phyloP scores from a whole-genome alignment of 2,888 invertebrate genomes.

The Protodeltote pygarga region DNA sequence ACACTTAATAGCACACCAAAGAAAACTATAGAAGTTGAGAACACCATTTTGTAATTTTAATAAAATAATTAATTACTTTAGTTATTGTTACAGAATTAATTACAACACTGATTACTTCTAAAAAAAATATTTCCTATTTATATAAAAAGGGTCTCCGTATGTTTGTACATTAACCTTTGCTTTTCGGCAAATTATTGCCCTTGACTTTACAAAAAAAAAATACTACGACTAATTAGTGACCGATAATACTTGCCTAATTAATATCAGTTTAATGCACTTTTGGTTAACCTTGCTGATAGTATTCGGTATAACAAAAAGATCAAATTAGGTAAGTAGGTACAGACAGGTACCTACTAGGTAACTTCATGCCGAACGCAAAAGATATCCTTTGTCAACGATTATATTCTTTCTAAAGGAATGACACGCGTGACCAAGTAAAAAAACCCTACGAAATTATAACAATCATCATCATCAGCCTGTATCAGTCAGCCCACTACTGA shows the following conservation, averaged over 20 bases:
- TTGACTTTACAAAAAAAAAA: constrained; percentile 9
- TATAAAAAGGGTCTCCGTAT: no score
- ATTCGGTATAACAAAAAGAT: no score
- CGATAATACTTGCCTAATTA: constrained; percentile 11
- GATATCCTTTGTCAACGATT: no score
- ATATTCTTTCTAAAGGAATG: no score
- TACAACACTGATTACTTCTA: not conserved
- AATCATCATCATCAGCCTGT: no score
- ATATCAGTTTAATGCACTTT: constrained; percentile 25
- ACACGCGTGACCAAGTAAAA: no score
- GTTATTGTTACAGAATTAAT: not conserved
- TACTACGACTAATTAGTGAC: constrained; percentile 1
- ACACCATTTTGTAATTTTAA: constrained; percentile 1
- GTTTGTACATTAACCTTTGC: no score
- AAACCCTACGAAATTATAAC: no score
- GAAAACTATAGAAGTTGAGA: not conserved
- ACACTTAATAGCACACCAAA: not conserved
- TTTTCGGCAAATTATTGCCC: not conserved
- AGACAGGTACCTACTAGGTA: no score
- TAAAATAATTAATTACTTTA: not conserved
- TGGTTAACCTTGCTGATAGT: constrained; percentile 18
- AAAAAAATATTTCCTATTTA: constrained; percentile 10
- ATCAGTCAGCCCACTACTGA: no score
- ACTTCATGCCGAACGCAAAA: no score
- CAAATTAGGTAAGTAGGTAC: no score